These are phyloP conservation scores for Gallinago stenura DNA, from an alignment of 2,797 vertebrate species.

Conservation along the genomic window DNA sequence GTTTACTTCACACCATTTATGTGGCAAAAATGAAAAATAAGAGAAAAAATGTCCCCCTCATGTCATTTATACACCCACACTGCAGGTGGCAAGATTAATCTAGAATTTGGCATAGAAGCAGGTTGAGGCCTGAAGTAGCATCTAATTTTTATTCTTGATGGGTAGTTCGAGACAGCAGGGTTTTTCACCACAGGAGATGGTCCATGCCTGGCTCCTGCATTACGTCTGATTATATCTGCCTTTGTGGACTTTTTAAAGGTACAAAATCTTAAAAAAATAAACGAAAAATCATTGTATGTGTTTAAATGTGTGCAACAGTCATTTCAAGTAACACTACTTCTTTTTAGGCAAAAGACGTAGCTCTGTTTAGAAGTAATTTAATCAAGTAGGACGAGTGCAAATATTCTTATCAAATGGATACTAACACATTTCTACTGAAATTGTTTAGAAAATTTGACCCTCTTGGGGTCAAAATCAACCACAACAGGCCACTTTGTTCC, in stretches of 20 bases:
- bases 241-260: neutral
- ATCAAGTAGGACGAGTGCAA: neutral
- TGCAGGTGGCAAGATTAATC: constrained; percentile 38
- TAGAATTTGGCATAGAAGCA: constrained; percentile 64
- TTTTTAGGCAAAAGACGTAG: neutral
- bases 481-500: neutral
- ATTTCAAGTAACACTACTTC: neutral
- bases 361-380: neutral
- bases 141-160: constrained; percentile 66
- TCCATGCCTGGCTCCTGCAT: neutral
- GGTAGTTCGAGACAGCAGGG: constrained; percentile 16
- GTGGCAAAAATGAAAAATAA: constrained; percentile 24
- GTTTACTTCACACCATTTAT: neutral
- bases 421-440: neutral
- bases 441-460: neutral
- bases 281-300: neutral
- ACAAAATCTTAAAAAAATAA: neutral
- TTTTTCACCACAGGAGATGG: constrained; percentile 35
- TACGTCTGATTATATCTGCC: neutral
- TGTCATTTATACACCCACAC: neutral
- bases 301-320: neutral
- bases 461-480: neutral
- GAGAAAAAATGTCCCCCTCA: neutral
- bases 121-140: constrained; percentile 54
- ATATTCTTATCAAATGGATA: neutral